Evolutionary conservation across 2,113 vertebrate genomes (phyloP), one percentile per base, ranked within the genome.

Genomic region (Gambusia holbrooki): DNA sequence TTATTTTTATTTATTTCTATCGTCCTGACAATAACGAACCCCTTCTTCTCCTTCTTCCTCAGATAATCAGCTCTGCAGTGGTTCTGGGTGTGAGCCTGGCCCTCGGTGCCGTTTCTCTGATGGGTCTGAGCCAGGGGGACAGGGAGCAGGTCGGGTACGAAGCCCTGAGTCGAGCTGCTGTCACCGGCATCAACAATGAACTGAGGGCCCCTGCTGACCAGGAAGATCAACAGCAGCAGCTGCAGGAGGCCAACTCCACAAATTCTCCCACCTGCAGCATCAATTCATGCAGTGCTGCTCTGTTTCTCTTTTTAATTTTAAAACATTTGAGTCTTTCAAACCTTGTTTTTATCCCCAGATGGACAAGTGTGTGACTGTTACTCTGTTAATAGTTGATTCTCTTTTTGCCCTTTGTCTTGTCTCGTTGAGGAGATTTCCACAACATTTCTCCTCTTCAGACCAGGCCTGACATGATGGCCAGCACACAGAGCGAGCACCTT

Each of bases 51-150:
- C 0, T 60, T 35, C 12, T 0, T 37, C 29, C 1, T 58, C 45
- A 99, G 98, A 96, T 99, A 71, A 96, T 98, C 83, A 94, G 93
- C 89, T 97, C 96, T 0, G 93, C 96, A 0, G 95, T 96, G 62
- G 91, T 96, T 37, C 91, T 97, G 19, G 94, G 95, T 7, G 87
- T 95, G 84, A 97, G 97, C 67, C 95, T 99, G 68, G n/a, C 93
- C 40, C 86, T 97, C 0, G 95, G 96, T 0, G 94, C 97, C 0
- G 8, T 97, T 17, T 97, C 96, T 40, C 94, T 99, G 76, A 96
- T 98, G 96, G 96, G 95, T 42, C 96, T 99, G 93, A 96, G 97
- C 88, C 96, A 96, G 80, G 96, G 88, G 30, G 90, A 92, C 74
- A 87, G 93, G 37, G 89, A 93, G 74, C 95, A 95, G 83, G 81